phyloP scores from a whole-genome alignment of 2,113 vertebrate genomes.

The Poeciliopsis occidentalis region DNA sequence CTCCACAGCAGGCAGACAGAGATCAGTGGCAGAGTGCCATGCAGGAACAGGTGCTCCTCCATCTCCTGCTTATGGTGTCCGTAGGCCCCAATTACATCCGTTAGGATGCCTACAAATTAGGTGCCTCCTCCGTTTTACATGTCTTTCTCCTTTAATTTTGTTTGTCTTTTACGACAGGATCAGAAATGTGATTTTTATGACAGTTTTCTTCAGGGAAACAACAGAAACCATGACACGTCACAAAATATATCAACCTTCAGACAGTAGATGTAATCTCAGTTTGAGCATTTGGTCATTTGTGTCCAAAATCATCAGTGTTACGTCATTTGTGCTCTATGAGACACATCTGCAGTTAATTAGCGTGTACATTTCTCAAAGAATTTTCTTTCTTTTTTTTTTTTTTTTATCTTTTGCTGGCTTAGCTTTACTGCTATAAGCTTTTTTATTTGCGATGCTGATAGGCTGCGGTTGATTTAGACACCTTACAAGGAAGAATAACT shows the following conservation, averaged over 20 bases:
- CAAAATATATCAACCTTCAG: neutral
- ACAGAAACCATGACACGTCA: neutral
- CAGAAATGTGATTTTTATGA: neutral
- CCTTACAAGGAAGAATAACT: neutral
- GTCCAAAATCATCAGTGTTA: neutral
- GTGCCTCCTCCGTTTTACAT: constrained; percentile 23
- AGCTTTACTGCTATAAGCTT: neutral
- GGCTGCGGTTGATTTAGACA: constrained; percentile 13
- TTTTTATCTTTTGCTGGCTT: constrained; percentile 4
- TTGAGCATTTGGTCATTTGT: neutral
- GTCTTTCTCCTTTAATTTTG: constrained; percentile 19
- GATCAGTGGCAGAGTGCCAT: constrained; percentile 75
- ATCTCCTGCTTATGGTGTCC: constrained; percentile 71
- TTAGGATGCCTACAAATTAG: constrained; percentile 58
- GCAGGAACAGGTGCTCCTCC: constrained; percentile 75
- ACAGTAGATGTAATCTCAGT: neutral
- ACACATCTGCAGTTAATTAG: constrained; percentile 12
- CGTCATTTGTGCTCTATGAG: neutral
- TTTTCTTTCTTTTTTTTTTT: neutral
- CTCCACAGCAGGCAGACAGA: constrained; percentile 74
- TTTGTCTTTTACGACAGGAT: neutral
- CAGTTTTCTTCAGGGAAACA: neutral
- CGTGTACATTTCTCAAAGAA: constrained; percentile 3
- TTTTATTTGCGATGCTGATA: neutral
- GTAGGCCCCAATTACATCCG: constrained; percentile 70